Conservation (phyloP, 1,140 invertebrate genomes). For the Apis cerana region DNA sequence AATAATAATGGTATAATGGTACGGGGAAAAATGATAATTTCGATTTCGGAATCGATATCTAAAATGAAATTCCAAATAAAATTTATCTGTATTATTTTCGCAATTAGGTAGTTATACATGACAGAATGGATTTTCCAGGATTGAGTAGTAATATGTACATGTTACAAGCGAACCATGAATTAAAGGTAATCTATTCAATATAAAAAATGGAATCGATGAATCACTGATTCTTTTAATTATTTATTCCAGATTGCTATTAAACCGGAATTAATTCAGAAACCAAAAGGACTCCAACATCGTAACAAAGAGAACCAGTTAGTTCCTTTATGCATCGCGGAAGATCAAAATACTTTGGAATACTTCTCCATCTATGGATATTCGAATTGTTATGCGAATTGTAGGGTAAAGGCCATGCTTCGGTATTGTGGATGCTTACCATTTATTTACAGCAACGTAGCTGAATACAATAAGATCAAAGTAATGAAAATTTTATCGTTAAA, state of each 20-base stretch:
- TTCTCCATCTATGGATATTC: constrained; percentile 45
- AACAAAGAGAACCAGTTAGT: not conserved
- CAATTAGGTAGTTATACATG: constrained; percentile 45
- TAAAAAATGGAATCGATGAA: no score
- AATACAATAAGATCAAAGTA: constrained; percentile 5
- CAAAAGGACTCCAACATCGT: not conserved
- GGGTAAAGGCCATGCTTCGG: not conserved
- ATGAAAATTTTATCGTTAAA: not conserved
- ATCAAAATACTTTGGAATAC: constrained; percentile 13
- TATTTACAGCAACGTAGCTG: constrained; percentile 33
- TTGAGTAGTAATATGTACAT: constrained; percentile 2
- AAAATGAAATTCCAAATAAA: not conserved
- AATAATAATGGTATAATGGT: constrained; percentile 1
- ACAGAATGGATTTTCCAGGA: constrained; percentile 47
- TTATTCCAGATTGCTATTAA: constrained; percentile 5
- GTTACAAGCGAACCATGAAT: constrained; percentile 23
- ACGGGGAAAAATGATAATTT: not conserved
- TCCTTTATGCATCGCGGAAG: not conserved
- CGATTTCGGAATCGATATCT: not conserved
- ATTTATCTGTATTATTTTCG: not conserved
- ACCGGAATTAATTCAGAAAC: not conserved
- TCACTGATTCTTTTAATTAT: no score
- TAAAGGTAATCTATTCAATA: constrained; percentile 33
- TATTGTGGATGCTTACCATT: constrained; percentile 47
- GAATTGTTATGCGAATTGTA: constrained; percentile 55